phyloP scores from a whole-genome alignment of 2,797 vertebrate genomes.

The Gallinago stenura region DNA sequence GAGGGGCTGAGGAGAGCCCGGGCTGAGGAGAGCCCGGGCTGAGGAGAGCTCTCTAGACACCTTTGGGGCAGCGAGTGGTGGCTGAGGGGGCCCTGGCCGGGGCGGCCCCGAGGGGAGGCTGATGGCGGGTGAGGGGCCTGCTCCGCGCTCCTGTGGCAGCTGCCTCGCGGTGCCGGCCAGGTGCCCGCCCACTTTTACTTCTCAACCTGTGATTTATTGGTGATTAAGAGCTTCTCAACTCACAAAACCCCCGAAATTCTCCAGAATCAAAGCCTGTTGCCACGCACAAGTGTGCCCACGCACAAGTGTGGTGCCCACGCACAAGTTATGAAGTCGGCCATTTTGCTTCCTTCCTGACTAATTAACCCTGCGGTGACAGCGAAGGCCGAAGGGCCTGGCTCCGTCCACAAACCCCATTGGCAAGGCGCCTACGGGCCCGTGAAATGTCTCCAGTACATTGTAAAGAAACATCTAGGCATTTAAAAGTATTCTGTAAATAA shows the following conservation, averaged over 20 bases:
- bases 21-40: background rate
- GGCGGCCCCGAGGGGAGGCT: background rate
- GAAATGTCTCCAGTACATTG: accelerated
- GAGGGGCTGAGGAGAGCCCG: background rate
- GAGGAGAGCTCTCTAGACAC: too few species aligned
- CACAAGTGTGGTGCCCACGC: background rate
- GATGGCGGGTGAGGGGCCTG: background rate
- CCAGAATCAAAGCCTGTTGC: background rate
- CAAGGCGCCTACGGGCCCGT: accelerated
- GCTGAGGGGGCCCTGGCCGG: too few species aligned
- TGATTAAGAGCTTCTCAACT: background rate
- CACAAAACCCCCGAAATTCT: background rate
- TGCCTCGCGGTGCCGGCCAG: accelerated
- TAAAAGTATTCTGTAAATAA: conserved; percentile 4
- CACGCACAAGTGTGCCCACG: too few species aligned
- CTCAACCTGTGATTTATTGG: too few species aligned
- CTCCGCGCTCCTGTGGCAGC: accelerated
- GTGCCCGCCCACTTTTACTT: background rate
- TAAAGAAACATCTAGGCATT: background rate
- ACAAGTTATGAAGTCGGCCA: background rate
- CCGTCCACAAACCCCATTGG: accelerated
- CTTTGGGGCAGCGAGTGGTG: background rate
- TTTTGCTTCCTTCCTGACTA: background rate
- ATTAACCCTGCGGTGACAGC: accelerated
- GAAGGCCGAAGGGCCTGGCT: background rate